Conservation (phyloP, 1,140 invertebrate species). For the Aethina tumida region DNA sequence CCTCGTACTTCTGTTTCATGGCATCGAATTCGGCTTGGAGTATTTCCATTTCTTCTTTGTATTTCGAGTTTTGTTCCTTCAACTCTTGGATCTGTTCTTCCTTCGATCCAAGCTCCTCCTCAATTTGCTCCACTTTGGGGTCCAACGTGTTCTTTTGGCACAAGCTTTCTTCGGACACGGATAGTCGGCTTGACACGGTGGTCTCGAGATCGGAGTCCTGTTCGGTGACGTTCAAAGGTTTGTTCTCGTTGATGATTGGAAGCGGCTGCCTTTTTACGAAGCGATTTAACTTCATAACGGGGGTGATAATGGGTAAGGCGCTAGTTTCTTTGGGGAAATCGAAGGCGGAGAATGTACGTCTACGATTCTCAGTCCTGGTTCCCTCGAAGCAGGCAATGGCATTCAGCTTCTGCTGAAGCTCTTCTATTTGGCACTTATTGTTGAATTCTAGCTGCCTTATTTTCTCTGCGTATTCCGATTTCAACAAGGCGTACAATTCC, state of each 20-base stretch:
- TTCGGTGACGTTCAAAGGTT: too few relatives aligned
- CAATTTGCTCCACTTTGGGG: too few relatives aligned
- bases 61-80: constrained; percentile 12
- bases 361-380: too few relatives aligned
- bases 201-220: background rate
- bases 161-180: too few relatives aligned
- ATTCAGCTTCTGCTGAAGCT: too few relatives aligned
- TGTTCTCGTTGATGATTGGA: constrained; percentile 15
- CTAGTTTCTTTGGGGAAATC: constrained; percentile 6
- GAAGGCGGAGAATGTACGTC: too few relatives aligned
- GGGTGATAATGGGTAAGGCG: too few relatives aligned
- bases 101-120: too few relatives aligned
- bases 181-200: background rate
- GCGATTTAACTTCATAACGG: background rate
- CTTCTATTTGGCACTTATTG: too few relatives aligned
- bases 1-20: constrained; percentile 6
- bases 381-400: too few relatives aligned
- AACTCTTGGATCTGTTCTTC: constrained; percentile 14
- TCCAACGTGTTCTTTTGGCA: too few relatives aligned
- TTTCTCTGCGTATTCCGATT: constrained; percentile 6
- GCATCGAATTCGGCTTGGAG: constrained; percentile 9
- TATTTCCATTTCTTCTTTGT: constrained; percentile 6
- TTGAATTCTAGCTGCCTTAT: too few relatives aligned
- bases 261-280: constrained; percentile 7
- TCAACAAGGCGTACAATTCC: constrained; percentile 4